A percentile compares a stretch with the other conserved stretches of the same genome.
phyloP scores from a whole-genome alignment of 2,888 invertebrate species.

The Bombyx huttoni region DNA sequence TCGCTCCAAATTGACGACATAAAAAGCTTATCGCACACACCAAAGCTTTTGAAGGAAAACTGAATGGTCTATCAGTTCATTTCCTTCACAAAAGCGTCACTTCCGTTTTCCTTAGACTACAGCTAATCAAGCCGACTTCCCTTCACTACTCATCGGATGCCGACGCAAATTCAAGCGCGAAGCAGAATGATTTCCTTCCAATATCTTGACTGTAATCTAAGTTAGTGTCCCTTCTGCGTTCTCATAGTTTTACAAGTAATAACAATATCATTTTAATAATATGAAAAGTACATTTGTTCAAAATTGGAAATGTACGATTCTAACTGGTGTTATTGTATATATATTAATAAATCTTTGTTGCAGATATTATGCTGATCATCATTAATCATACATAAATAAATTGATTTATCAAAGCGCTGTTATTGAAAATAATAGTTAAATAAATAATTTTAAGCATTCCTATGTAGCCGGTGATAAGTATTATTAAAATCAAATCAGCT shows the following conservation, averaged over 20 bases:
- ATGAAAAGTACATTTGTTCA: too few species aligned
- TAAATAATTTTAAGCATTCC: too few species aligned
- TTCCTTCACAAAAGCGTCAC: conserved; percentile 16
- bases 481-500: too few species aligned
- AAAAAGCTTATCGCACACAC: neutral
- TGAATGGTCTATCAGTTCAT: conserved; percentile 15
- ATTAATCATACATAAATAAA: too few species aligned
- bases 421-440: too few species aligned
- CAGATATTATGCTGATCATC: too few species aligned
- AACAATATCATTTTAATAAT: too few species aligned
- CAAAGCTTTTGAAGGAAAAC: conserved; percentile 6
- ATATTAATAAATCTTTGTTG: too few species aligned
- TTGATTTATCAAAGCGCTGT: too few species aligned
- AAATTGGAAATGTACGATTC: too few species aligned
- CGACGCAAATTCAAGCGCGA: neutral
- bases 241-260: neutral
- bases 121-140: conserved; percentile 17
- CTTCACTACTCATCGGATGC: neutral
- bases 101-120: conserved; percentile 9
- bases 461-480: too few species aligned
- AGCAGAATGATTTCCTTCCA: neutral
- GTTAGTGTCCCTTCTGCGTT: neutral
- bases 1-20: neutral
- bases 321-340: too few species aligned
- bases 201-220: neutral